Evolutionary conservation across 2,797 vertebrate species (phyloP).

Genomic region (Pempheris klunzingeri): DNA sequence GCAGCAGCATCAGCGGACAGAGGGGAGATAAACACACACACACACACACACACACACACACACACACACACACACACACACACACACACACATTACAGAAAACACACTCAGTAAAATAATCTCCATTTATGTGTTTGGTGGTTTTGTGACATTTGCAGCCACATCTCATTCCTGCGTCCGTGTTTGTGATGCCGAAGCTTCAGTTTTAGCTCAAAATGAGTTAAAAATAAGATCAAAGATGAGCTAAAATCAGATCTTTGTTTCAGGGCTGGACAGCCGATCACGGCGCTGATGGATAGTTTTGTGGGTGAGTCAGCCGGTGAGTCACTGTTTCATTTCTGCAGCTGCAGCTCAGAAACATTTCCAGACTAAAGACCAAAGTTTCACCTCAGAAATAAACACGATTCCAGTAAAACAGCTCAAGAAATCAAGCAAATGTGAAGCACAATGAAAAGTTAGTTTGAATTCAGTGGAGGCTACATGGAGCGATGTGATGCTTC

Average conservation of each 20-base stretch:
- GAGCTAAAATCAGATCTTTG: too few species aligned
- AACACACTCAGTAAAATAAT: not conserved
- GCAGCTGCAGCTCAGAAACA: constrained; percentile 25
- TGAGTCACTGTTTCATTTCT: constrained; percentile 43
- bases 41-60: constrained; percentile 10
- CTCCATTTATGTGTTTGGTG: rapidly evolving
- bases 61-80: constrained; percentile 8
- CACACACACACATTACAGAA: not conserved
- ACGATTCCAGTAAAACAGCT: too few species aligned
- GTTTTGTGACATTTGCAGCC: not conserved
- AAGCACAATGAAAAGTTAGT: not conserved
- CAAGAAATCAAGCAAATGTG: not conserved
- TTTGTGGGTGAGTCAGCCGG: constrained; percentile 52
- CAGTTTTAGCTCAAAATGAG: too few species aligned
- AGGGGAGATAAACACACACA: constrained; percentile 56
- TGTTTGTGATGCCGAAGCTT: too few species aligned
- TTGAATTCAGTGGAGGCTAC: not conserved
- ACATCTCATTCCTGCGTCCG: too few species aligned
- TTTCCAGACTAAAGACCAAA: not conserved
- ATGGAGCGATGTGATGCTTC: not conserved
- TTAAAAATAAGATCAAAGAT: too few species aligned
- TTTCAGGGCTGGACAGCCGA: too few species aligned
- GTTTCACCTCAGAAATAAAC: not conserved
- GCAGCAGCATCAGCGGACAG: constrained; percentile 38
- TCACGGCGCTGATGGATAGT: constrained; percentile 48